Base-by-base conservation (phyloP, 2,113 vertebrate genomes). In the Setophaga petechia region DNA sequence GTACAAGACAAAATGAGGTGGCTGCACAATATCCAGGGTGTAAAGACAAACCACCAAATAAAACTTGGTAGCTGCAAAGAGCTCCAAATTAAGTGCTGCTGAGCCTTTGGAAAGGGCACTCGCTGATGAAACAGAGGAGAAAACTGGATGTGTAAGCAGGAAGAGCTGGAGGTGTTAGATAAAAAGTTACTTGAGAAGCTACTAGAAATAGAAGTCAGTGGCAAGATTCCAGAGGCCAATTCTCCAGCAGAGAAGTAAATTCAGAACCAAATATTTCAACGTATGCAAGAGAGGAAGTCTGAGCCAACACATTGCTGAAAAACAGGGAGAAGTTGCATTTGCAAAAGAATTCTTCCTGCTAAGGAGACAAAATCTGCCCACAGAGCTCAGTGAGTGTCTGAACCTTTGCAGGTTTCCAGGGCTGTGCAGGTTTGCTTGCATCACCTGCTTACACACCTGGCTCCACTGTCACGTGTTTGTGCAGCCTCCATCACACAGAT, bases 401-500 rank as follows among this genome's bases (percentile, higher is more conserved):
- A 75, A 27, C 27, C 28, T 84, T 2, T 43, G 24, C 65, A 55
- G 24, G 65, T 37, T 72, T 87, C 90, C 73, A 57, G 47, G 55
- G 5, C 33, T 6, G 10, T 22, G 9, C 23, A 16, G 3, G 7
- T 57, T 80, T n/a, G 28, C 21, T 52, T 72, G 30, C 43, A 66
- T 23, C 73, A 89, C 41, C 37, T 44, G 51, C 66, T 78, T 3
- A 15, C 62, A 76, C 57, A 57, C 7, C 35, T 31, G 41, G 28
- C 41, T 47, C 62, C 41, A 28, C 10, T 2, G 3, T 8, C 55
- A 12, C 0, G 1, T 10, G 16, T 33, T 52, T 41, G 65, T 12
- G 14, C 55, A 72, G 39, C n/a, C 62, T 17, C 12, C 43, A 73
- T 9, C 63, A 35, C 10, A 37, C 35, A 55, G 19, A 31, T 5